Evolutionary conservation across 1,140 invertebrate genomes (phyloP).

Genomic region (Drosophila saltans): DNA sequence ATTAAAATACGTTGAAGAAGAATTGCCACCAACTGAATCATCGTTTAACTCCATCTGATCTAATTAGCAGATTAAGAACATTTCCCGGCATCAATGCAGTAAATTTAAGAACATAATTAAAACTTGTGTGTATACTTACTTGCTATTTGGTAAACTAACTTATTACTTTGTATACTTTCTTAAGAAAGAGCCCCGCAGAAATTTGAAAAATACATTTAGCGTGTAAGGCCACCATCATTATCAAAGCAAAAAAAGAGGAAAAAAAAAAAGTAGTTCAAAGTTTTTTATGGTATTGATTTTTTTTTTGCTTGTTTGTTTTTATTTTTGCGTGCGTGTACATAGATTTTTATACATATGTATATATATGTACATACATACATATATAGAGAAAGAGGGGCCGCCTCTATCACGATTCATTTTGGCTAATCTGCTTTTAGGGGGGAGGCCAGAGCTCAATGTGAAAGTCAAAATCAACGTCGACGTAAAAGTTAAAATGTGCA

Average conservation of each 20-base stretch:
- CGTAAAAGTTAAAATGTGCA: background rate
- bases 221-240: background rate
- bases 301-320: background rate
- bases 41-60: background rate
- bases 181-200: background rate
- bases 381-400: background rate
- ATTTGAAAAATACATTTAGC: conserved; percentile 12
- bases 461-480: conserved; percentile 5
- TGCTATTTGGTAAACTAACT: too few species aligned
- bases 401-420: conserved; percentile 62
- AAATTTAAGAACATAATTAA: background rate
- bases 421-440: conserved; percentile 32
- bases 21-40: background rate
- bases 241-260: conserved; percentile 5
- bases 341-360: conserved; percentile 21
- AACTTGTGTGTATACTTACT: too few species aligned
- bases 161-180: too few species aligned
- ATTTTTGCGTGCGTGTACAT: conserved; percentile 62
- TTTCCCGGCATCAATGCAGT: background rate
- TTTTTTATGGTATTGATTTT: conserved; percentile 22
- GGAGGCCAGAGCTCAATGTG: conserved; percentile 42
- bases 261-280: conserved; percentile 63
- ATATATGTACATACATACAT: too few species aligned
- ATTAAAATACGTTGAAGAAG: too few species aligned
- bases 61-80: background rate